These are phyloP conservation scores for Malurus elegans DNA, from an alignment of 2,113 vertebrate species.

Conservation along the genomic window DNA sequence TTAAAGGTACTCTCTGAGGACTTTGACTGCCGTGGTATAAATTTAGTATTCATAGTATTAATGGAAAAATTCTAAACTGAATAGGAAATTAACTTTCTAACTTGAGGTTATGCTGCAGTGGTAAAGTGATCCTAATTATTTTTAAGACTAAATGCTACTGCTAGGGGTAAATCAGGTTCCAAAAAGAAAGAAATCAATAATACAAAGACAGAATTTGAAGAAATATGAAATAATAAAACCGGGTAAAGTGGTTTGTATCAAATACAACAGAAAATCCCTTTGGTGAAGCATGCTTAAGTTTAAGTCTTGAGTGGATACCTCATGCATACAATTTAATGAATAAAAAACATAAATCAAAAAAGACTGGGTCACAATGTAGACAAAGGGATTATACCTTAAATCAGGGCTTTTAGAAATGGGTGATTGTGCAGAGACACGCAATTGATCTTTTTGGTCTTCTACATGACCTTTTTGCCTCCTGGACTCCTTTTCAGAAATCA, in stretches of 20 bases:
- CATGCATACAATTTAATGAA: background rate
- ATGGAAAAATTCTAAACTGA: slow-evolving; percentile 34
- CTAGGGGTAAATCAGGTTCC: background rate
- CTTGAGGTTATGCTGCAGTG: slow-evolving; percentile 18
- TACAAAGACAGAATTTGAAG: background rate
- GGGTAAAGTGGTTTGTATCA: background rate
- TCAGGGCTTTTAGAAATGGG: background rate
- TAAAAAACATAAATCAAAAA: background rate
- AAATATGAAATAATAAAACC: background rate
- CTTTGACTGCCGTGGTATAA: background rate
- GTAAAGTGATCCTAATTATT: slow-evolving; percentile 35
- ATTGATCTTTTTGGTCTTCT: slow-evolving; percentile 14
- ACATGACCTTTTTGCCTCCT: slow-evolving; percentile 4
- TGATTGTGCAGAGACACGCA: background rate
- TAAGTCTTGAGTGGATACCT: background rate
- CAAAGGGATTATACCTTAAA: background rate
- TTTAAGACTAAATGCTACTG: background rate
- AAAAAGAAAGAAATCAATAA: background rate
- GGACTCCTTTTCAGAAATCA: background rate
- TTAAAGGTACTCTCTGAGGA: background rate
- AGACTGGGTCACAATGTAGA: background rate
- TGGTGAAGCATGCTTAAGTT: background rate
- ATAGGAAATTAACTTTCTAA: slow-evolving; percentile 51
- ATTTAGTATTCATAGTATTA: slow-evolving; percentile 28
- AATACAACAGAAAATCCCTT: background rate